Base-by-base conservation (phyloP, 2,113 vertebrate species). In the Coreoperca whiteheadi region DNA sequence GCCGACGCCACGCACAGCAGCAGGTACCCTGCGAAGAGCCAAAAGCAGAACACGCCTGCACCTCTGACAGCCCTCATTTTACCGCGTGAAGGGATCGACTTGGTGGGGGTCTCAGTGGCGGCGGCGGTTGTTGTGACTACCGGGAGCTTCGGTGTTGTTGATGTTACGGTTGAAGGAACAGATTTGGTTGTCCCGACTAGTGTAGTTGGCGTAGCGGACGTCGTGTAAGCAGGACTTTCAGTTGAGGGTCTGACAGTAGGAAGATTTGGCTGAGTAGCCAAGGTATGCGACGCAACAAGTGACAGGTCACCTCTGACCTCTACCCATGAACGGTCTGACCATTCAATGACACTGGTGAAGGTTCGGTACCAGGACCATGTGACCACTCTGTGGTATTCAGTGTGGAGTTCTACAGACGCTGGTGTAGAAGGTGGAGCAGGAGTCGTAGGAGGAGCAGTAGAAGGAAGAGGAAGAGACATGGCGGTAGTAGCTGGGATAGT, bases 1-100 rank as follows among this genome's bases (percentile, higher is more conserved):
- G 53, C 88, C 0, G 89, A 81, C 1, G 64, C 60, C 12, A 79
- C 2, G 14, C 94, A 93, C 41, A 95, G 79, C 25, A 94, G 48
- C 25, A 92, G 10, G 12, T 68, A 84, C 0, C 83, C 87, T 0
- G 56, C 84, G 3, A 94, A 94, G 1, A 95, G 84, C 94, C 95
- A 96, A 28, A 87, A 64, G 34, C 95, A 96, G 85, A 93, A 94
- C 0, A 81, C 50, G 0, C 69, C 86, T 0, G 51, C 59, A 0
- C 53, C 66, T 16, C 39, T 11, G 3, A 9, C 57, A 1, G 34
- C 23, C 0, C 28, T 3, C 1, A 12, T 0, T 3, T 6, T 1
- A 18, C 16, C 9, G 8, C 0, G 1, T 15, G 43, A 46, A 46
- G 39, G 39, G 39, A 41, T 41, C 39, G 7, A 10, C 39, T 2